Percentiles rank a stretch among this genome's conserved stretches.
Conservation (phyloP, 2,797 vertebrate genomes). For the Hippocampus kuda region DNA sequence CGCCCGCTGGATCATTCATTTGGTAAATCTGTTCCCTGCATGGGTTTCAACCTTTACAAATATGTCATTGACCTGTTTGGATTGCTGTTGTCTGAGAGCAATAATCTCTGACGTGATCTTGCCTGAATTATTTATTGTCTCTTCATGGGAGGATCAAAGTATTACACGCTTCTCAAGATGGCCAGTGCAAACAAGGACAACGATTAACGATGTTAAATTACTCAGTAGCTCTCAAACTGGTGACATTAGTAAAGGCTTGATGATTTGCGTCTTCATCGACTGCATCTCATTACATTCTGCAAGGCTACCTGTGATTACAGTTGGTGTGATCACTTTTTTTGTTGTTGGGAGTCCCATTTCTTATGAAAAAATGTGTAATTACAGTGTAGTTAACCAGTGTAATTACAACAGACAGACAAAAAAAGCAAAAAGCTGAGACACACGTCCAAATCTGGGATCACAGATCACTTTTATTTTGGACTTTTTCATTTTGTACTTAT, state of each 20-base stretch:
- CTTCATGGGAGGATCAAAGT: not conserved
- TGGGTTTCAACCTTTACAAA: not conserved
- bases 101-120: not conserved
- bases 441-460: slow-evolving; percentile 31
- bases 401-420: not conserved
- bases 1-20: not conserved
- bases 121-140: not conserved
- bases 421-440: slow-evolving; percentile 10
- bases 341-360: not conserved
- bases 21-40: not conserved
- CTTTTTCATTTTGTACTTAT: slow-evolving; percentile 17
- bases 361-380: not conserved
- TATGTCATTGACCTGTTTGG: not conserved
- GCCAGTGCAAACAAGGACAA: not conserved
- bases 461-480: slow-evolving; percentile 21
- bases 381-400: not conserved
- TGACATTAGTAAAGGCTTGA: not conserved
- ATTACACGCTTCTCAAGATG: not conserved
- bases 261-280: not conserved
- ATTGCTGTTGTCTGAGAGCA: not conserved
- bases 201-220: too few relatives aligned
- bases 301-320: not conserved
- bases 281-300: not conserved
- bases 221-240: not conserved
- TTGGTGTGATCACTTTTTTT: not conserved